These are phyloP conservation scores for Saccopteryx bilineata DNA, from an alignment of 2,113 vertebrate genomes.

Conservation along the genomic window DNA sequence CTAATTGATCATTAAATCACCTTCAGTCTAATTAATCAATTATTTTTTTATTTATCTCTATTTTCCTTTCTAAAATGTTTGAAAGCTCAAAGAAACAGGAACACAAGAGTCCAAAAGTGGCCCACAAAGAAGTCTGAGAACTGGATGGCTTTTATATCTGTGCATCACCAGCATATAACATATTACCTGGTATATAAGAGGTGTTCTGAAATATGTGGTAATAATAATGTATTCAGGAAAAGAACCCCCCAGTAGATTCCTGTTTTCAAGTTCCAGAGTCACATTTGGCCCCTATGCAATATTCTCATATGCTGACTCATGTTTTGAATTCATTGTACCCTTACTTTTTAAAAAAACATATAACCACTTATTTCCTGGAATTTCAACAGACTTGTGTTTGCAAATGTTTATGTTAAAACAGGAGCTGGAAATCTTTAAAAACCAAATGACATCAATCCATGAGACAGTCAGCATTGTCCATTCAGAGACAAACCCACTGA, in stretches of 20 bases:
- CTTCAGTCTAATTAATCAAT: background rate
- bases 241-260: background rate
- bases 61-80: conserved; percentile 11
- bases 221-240: background rate
- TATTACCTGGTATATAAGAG: background rate
- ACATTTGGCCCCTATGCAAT: background rate
- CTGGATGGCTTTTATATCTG: background rate
- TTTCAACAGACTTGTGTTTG: conserved; percentile 13
- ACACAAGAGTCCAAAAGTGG: background rate
- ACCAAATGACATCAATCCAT: background rate
- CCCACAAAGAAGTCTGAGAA: background rate
- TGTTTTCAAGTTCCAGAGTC: conserved; percentile 51
- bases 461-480: background rate
- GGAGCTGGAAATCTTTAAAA: background rate
- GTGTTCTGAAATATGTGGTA: background rate
- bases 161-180: background rate
- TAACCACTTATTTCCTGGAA: conserved; percentile 6
- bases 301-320: conserved; percentile 24
- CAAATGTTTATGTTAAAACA: conserved; percentile 27
- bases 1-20: background rate
- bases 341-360: conserved; percentile 12
- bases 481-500: background rate
- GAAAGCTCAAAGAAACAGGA: conserved; percentile 10
- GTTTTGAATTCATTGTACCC: background rate
- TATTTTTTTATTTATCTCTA: conserved; percentile 30